A percentile compares a stretch with the other conserved stretches of the same genome.
phyloP scores from a whole-genome alignment of 2,113 vertebrate species.

The Chunga burmeisteri region DNA sequence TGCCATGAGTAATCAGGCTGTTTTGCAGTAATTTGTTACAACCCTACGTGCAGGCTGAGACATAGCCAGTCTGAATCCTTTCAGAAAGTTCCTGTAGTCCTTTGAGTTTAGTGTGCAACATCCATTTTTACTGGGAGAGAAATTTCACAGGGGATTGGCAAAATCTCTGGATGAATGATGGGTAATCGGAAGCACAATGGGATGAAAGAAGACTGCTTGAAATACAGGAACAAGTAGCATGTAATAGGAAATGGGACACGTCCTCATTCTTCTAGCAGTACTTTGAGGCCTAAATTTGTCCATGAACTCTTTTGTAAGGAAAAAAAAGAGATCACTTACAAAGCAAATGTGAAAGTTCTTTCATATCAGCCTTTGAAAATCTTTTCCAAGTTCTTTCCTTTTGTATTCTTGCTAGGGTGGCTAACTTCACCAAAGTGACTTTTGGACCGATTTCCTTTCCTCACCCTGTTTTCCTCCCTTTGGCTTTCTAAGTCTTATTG shows the following conservation, averaged over 20 bases:
- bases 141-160: conserved; percentile 4
- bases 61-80: background rate
- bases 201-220: background rate
- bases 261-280: background rate
- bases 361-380: background rate
- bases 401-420: background rate
- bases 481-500: background rate
- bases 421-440: background rate
- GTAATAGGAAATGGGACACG: background rate
- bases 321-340: background rate
- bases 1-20: background rate
- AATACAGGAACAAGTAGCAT: background rate
- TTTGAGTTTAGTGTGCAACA: background rate
- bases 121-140: background rate
- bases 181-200: background rate
- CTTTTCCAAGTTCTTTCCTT: background rate
- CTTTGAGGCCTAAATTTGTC: background rate
- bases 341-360: background rate
- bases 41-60: background rate
- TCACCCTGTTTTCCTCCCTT: background rate
- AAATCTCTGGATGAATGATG: background rate
- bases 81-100: background rate
- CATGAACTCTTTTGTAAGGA: background rate
- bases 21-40: background rate
- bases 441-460: background rate